Percentiles rank a stretch among this genome's conserved stretches.
These are phyloP conservation scores for Catocala fraxini DNA, from an alignment of 2,888 invertebrate species.

Conservation along the genomic window DNA sequence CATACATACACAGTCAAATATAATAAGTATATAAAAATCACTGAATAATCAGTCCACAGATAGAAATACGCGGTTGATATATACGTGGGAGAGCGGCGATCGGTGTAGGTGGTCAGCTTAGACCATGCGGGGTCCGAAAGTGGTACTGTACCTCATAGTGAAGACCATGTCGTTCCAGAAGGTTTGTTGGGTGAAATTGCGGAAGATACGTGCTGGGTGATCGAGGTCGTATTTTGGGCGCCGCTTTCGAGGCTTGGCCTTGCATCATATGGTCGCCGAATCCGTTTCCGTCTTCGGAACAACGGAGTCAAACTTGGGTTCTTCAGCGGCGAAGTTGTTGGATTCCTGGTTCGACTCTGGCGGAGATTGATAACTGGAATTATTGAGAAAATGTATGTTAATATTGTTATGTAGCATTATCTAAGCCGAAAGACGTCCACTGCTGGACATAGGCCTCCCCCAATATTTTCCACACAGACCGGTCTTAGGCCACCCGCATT, in stretches of 20 bases:
- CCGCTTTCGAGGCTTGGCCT: constrained; percentile 15
- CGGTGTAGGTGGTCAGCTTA: constrained; percentile 1
- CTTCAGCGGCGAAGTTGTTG: constrained; percentile 42
- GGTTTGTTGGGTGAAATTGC: constrained; percentile 58
- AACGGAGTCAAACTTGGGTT: constrained; percentile 43
- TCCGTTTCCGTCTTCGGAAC: constrained; percentile 61
- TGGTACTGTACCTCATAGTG: constrained; percentile 28
- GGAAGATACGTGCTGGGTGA: constrained; percentile 58
- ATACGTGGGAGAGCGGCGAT: too few relatives aligned
- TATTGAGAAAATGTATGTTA: not conserved
- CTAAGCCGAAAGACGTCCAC: too few relatives aligned
- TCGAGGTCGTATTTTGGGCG: constrained; percentile 39
- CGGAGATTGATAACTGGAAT: constrained; percentile 63
- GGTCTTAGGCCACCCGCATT: too few relatives aligned
- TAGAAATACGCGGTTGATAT: too few relatives aligned
- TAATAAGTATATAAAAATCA: not conserved
- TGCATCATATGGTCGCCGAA: constrained; percentile 67
- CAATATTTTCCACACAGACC: too few relatives aligned
- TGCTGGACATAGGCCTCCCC: too few relatives aligned
- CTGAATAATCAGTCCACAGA: too few relatives aligned
- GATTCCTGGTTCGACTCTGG: constrained; percentile 50
- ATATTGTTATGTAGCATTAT: not conserved
- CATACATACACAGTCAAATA: not conserved
- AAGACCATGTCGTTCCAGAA: constrained; percentile 52
- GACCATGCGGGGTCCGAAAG: constrained; percentile 4